These are phyloP conservation scores for Eulithis testata DNA, from an alignment of 2,888 invertebrate species.

Conservation along the genomic window DNA sequence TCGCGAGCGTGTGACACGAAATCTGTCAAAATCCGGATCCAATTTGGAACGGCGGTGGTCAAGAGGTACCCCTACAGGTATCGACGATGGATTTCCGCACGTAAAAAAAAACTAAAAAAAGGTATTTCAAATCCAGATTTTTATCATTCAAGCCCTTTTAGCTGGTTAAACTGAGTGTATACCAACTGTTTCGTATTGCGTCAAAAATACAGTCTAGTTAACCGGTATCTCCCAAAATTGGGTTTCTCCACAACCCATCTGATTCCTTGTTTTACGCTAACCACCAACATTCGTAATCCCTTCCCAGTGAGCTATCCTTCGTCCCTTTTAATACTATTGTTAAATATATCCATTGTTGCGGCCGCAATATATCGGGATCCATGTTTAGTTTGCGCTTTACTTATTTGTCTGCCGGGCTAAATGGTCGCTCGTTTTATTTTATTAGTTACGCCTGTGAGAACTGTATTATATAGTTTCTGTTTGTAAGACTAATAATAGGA, in stretches of 20 bases:
- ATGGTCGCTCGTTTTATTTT: constrained; percentile 55
- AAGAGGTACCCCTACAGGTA: no score
- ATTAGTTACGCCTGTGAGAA: constrained; percentile 43
- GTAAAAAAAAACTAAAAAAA: no score
- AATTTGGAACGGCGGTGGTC: no score
- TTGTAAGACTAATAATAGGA: constrained; percentile 18
- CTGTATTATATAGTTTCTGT: constrained; percentile 30
- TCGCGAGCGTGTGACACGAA: no score
- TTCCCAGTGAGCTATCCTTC: constrained; percentile 48
- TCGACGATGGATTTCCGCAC: no score
- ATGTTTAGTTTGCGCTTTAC: constrained; percentile 53
- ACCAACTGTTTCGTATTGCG: not conserved
- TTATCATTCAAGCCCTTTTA: not conserved
- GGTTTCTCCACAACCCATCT: constrained; percentile 10
- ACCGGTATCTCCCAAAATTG: constrained; percentile 6
- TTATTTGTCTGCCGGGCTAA: constrained; percentile 59
- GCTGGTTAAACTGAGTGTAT: not conserved
- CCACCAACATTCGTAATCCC: constrained; percentile 43
- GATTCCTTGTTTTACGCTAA: constrained; percentile 22
- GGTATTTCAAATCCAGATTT: not conserved
- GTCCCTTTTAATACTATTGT: constrained; percentile 55
- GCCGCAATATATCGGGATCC: constrained; percentile 56
- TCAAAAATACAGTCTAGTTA: constrained; percentile 1
- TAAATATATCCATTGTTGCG: constrained; percentile 57
- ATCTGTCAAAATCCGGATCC: no score